Conservation (phyloP, 2,113 vertebrate genomes). For the Lasiurus borealis region DNA sequence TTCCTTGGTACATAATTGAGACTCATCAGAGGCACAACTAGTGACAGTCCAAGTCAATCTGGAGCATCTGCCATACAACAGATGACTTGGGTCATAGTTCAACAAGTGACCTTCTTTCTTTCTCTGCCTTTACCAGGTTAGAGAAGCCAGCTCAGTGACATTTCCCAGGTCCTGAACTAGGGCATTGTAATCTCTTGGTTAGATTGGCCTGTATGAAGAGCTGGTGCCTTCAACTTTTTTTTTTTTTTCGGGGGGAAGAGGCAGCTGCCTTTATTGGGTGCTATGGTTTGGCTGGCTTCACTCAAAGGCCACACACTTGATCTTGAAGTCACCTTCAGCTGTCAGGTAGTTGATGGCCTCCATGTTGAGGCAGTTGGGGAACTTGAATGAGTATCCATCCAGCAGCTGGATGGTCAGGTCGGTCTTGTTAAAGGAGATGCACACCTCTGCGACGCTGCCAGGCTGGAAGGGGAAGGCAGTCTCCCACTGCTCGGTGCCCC, state of each 20-base stretch:
- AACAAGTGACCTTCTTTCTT: not conserved
- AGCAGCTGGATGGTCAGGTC: constrained; percentile 67
- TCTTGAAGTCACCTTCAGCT: constrained; percentile 82
- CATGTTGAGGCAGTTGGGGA: constrained; percentile 86
- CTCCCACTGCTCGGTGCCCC: constrained; percentile 93
- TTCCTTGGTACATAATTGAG: not conserved
- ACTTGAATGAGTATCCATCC: constrained; percentile 83
- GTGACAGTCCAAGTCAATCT: not conserved
- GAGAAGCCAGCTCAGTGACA: not conserved
- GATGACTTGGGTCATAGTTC: not conserved
- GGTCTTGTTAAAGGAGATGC: constrained; percentile 54
- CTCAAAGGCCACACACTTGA: constrained; percentile 83
- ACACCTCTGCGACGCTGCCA: constrained; percentile 86
- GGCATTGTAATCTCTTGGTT: not conserved
- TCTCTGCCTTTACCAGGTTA: not conserved
- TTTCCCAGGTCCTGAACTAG: not conserved
- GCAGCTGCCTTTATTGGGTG: constrained; percentile 75
- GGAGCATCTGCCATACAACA: not conserved
- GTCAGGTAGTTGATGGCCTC: constrained; percentile 83
- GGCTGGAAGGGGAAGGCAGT: constrained; percentile 89
- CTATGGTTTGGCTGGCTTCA: constrained; percentile 57
- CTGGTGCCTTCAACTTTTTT: not conserved
- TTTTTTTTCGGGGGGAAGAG: constrained; percentile 3
- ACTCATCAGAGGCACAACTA: not conserved
- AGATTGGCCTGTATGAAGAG: not conserved